Base-by-base conservation (phyloP, 2,888 invertebrate species). In the Iphiclides podalirius region DNA sequence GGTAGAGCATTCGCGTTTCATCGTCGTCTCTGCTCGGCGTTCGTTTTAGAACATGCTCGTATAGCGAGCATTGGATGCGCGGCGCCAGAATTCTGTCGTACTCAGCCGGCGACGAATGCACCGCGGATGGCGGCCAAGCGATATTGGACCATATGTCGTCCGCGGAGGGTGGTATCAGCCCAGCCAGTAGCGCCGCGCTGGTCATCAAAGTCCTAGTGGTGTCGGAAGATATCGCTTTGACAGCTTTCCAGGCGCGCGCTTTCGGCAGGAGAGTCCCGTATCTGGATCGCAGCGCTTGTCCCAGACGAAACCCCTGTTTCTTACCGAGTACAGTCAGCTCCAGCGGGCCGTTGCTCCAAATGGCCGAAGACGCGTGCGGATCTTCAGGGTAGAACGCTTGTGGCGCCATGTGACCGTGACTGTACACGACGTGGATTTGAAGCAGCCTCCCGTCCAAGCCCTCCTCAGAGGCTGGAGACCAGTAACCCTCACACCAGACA, bases 331-430 rank as follows among this genome's bases (percentile, higher is more conserved):
- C 47, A 7, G 55, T 58, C 9, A 58, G 45, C 23, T 55, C 43
- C 1, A 47, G 47, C 1, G 46, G 48, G 9, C 55, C 55, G 28
- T 52, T 37, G 3, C 36, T 49, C 58, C 58, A 58, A 2, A 54
- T 23, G 1, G 31, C 3, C 4, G 52, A 35, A 7, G 41, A 17
- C 0, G 33, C 42, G 40, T 58, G 44, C 0, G 55, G 55, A 26
- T 58, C 55, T 1, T 16, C 31, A 1, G 54, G 55, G 34, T 47
- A 55, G 11, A 39, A 14, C 1, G 28, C 9, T 35, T 13, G 28
- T 2, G 58, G 58, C 14, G 54, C 54, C 9, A 33, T 50, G 23
- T 55, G 55, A 0, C 55, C 55, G 23, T 53, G 46, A 17, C 51
- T 33, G 17, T 45, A 55, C 20, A 58, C 11, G 1, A 58, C 39